Base-by-base conservation (phyloP, 1,140 invertebrate species). In the Stegodyphus dumicola region DNA sequence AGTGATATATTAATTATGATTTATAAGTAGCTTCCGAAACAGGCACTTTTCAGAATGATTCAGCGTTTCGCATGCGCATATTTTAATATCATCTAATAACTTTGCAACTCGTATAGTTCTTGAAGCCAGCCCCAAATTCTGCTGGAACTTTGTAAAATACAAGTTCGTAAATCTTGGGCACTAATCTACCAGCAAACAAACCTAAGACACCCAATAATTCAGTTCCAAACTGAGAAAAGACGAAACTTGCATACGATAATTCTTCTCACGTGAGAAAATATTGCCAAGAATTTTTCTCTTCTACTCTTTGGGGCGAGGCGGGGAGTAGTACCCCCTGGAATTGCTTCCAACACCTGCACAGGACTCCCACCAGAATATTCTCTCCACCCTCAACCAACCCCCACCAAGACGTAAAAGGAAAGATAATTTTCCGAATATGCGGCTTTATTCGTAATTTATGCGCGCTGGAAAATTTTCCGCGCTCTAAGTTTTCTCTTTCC, bases 371-470 rank as follows among this genome's bases (percentile, higher is more conserved):
- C 33, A 33, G 33, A 33, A 33, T 33, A 33, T 33, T 33, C 33
- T 33, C 33, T 33, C 33, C 33, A 60, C 15, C 15, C 56, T 60
- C 56, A 11, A 9, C 56, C 9, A 60, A 60, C 9, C 56, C 15
- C 9, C 56, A 9, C 9, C 9, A 60, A 60, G 9, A 60, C 9
- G 48, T 15, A 53, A 48, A 54, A 77, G n/a, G 33, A 66, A 73
- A 54, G 65, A 70, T 70, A 80, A 70, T 80, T 80, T 80, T 69
- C 67, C 78, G 78, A 80, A 80, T 73, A 71, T 54, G 69, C 53
- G 67, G 78, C 67, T 49, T 80, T 71, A 80, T 80, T 73, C 78
- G 67, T 80, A 80, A 80, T 80, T 80, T 80, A 80, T 80, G 78
- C 78, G 65, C 60, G 69, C 13, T 52, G 67, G 33, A 49, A 70